A percentile compares a stretch with the other conserved stretches of the same genome.
These are phyloP conservation scores for Pica pica DNA, from an alignment of 2,113 vertebrate genomes.

Conservation along the genomic window DNA sequence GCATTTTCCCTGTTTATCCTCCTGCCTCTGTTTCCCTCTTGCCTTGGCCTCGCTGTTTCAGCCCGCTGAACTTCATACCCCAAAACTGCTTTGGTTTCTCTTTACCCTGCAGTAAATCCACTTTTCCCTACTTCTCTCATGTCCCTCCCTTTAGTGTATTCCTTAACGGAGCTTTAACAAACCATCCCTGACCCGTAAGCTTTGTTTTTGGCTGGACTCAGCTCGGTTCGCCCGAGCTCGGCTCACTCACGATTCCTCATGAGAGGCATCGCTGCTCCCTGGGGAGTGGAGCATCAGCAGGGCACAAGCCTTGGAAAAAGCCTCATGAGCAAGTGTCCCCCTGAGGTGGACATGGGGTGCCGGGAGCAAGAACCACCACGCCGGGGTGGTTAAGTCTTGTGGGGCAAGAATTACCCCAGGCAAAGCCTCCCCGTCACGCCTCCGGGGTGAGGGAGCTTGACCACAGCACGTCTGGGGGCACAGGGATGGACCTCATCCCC, in stretches of 20 bases:
- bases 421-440: neutral
- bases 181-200: fast-evolving
- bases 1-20: neutral
- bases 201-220: no score
- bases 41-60: neutral
- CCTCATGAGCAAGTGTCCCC: neutral
- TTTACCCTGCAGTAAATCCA: neutral
- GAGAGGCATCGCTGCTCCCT: neutral
- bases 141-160: no score
- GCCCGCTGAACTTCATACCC: neutral
- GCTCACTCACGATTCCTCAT: neutral
- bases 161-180: neutral
- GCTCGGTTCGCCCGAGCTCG: no score
- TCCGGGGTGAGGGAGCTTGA: neutral
- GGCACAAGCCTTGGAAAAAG: neutral
- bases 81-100: neutral
- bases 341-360: neutral
- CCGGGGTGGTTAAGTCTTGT: no score
- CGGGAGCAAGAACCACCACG: neutral
- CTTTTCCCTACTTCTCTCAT: neutral
- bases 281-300: neutral
- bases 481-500: neutral
- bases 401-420: neutral
- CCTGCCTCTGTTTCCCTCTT: neutral
- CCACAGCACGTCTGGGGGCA: neutral